phyloP scores from a whole-genome alignment of 2,113 vertebrate species.

The Cromileptes altivelis region DNA sequence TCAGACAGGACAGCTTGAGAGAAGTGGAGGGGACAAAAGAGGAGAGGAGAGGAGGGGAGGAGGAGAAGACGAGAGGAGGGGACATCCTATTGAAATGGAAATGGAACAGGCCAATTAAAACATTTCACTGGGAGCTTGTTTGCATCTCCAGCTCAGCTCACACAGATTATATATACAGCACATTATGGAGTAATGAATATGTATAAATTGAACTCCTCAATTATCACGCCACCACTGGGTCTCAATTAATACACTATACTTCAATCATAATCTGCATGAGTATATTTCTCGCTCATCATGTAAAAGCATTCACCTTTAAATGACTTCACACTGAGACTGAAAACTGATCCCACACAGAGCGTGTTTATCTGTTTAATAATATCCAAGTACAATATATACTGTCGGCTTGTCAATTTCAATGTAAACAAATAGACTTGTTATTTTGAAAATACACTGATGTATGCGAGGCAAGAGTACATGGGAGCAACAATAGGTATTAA shows the following conservation, averaged over 20 bases:
- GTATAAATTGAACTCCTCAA: constrained; percentile 76
- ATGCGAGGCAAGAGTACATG: not conserved
- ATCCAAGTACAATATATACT: not conserved
- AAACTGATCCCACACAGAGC: constrained; percentile 18
- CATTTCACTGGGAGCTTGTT: constrained; percentile 82
- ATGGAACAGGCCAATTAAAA: constrained; percentile 84
- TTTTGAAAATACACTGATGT: constrained; percentile 16
- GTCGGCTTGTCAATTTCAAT: not conserved
- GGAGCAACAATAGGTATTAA: not conserved
- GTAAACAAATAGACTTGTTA: not conserved
- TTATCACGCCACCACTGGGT: constrained; percentile 70
- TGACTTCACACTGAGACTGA: constrained; percentile 31
- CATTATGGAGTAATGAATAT: constrained; percentile 82
- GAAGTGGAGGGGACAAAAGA: constrained; percentile 66
- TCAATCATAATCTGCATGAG: constrained; percentile 61
- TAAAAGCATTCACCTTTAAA: constrained; percentile 62
- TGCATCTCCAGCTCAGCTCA: constrained; percentile 75
- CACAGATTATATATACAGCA: constrained; percentile 82
- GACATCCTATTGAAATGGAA: constrained; percentile 84
- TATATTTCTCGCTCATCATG: constrained; percentile 49
- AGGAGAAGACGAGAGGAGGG: constrained; percentile 60
- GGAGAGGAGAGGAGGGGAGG: constrained; percentile 41
- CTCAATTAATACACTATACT: constrained; percentile 64
- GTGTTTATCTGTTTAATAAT: constrained; percentile 37
- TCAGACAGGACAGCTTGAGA: constrained; percentile 73